Base-by-base conservation (phyloP, 1,140 invertebrate species). In the Bacillus rossius region DNA sequence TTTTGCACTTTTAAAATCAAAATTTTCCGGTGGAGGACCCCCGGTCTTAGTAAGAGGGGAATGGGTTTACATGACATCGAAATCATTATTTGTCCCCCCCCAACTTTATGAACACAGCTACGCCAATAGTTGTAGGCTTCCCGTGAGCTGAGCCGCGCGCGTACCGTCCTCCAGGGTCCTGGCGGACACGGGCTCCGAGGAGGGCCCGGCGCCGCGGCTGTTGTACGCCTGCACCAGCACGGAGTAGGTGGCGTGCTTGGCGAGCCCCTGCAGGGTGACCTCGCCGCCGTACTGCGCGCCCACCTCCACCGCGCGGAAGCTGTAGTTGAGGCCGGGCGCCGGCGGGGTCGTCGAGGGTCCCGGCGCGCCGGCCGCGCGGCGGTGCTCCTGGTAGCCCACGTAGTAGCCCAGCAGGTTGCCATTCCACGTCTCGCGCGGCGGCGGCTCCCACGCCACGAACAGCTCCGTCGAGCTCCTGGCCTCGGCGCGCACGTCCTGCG, bases 221-320 rank as follows among this genome's bases (percentile, higher is more conserved):
- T 97, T 98, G 69, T 92, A 96, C 2, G 94, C 92, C 71, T 96
- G 92, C 0, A 98, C 90, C 25, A 94, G 85, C 1, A 96, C 84
- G 43, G 84, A 86, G 72, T 96, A 96, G n/a, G 85, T 82, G 0
- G 92, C 90, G 71, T 85, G 94, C 72, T 93, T 93, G 67, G 87
- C 82, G 25, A 97, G 75, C 17, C 84, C 85, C 41, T 80, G 78
- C 7, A 91, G 70, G 0, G 78, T 75, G 3, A 80, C 75, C 52
- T 86, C 84, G 3, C 86, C 84, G 0, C 86, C 83, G 59, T 79
- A 87, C 64, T 84, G 81, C 8, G 77, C 64, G 69, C 62, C 68
- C 61, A 83, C 80, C 69, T 88, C 85, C 0, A 89, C 85, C 8
- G 86, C 88, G 67, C 86, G 84, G 41, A 57, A 57, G 29, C 49